These are phyloP conservation scores for Pogonomyrmex barbatus DNA, from an alignment of 1,140 invertebrate species.

Conservation along the genomic window DNA sequence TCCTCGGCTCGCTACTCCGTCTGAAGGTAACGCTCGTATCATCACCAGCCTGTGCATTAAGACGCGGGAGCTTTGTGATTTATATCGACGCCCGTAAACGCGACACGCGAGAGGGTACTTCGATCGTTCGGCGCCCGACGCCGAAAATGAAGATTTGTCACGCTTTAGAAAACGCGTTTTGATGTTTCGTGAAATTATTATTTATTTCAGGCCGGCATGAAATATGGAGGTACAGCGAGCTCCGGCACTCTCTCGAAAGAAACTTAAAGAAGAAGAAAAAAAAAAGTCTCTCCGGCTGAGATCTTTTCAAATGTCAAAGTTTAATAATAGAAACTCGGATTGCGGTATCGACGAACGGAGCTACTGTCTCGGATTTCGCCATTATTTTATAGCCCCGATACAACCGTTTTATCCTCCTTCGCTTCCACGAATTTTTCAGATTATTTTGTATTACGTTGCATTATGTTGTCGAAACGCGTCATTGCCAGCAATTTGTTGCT, in stretches of 20 bases:
- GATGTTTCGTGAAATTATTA: conserved; percentile 9
- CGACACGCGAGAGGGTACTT: conserved; percentile 45
- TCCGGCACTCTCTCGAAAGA: neutral
- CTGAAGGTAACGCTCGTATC: neutral
- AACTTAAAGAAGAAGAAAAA: neutral
- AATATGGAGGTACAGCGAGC: neutral
- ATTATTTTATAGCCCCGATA: conserved; percentile 35
- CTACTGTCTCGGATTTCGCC: conserved; percentile 13
- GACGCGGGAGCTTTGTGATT: conserved; percentile 31
- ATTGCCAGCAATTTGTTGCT: conserved; percentile 53
- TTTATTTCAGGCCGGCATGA: conserved; percentile 16
- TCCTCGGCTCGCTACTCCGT: conserved; percentile 2
- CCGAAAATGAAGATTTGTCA: conserved; percentile 50
- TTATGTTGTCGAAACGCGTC: conserved; percentile 52
- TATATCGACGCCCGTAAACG: conserved; percentile 44
- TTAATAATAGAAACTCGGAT: neutral
- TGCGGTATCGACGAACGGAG: neutral
- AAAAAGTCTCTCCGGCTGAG: neutral
- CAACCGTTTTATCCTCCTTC: conserved; percentile 2
- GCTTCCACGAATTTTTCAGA: conserved; percentile 40
- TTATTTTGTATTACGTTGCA: conserved; percentile 44
- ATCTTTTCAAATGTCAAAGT: neutral
- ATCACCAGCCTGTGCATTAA: conserved; percentile 28
- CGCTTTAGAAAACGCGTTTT: conserved; percentile 20
- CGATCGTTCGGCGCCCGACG: conserved; percentile 12